A percentile compares a stretch with the other conserved stretches of the same genome.
Conservation (phyloP, 2,113 vertebrate genomes). For the Myanophis thanlyinensis region DNA sequence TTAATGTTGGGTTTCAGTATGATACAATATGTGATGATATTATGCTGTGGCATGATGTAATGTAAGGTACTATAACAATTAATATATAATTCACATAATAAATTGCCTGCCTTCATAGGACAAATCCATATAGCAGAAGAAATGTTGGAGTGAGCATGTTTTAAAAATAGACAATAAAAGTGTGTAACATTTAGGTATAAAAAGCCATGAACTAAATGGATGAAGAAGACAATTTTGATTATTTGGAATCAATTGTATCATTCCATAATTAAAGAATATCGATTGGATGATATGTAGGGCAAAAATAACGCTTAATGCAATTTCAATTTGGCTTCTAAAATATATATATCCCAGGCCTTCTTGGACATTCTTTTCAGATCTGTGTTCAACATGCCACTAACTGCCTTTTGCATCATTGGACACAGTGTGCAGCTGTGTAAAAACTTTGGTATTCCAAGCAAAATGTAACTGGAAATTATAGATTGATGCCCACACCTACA, state of each 20-base stretch:
- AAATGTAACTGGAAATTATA: conserved; percentile 15
- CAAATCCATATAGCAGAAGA: conserved; percentile 4
- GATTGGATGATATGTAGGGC: conserved; percentile 60
- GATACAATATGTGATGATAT: too few species aligned
- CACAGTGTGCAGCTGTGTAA: background rate
- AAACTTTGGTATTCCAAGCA: conserved; percentile 13
- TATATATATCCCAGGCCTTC: conserved; percentile 39
- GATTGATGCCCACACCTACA: conserved; percentile 5
- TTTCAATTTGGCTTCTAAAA: conserved; percentile 65
- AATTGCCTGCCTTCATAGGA: conserved; percentile 37
- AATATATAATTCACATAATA: background rate
- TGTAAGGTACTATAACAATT: too few species aligned
- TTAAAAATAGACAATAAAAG: background rate
- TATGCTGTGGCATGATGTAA: too few species aligned
- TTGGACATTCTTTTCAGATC: conserved; percentile 15
- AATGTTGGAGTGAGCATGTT: conserved; percentile 28
- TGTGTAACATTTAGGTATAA: conserved; percentile 18
- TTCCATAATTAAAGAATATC: conserved; percentile 76
- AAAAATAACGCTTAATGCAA: conserved; percentile 54
- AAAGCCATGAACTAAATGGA: conserved; percentile 68
- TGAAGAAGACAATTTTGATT: conserved; percentile 70
- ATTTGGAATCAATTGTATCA: conserved; percentile 76
- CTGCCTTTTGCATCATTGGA: background rate
- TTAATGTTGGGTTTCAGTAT: too few species aligned
- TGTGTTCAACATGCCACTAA: conserved; percentile 9